Evolutionary conservation across 2,113 vertebrate species (phyloP), one percentile per base, ranked within the genome.

Genomic region (Odocoileus hemionus): DNA sequence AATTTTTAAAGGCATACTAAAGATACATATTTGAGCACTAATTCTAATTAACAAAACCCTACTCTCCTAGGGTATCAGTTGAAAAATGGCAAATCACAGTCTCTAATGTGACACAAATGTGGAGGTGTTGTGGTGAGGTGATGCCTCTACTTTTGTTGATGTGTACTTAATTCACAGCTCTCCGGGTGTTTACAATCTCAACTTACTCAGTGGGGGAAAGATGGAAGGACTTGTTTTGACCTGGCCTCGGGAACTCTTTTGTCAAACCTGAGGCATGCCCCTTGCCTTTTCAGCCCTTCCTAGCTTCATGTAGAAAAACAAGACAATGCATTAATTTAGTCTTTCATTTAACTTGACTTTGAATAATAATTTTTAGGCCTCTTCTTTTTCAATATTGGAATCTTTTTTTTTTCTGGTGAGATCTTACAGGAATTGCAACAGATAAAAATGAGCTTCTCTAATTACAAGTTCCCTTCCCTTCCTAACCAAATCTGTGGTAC

Each of bases 1-100:
- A 57, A 57, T 17, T 76, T 50, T 90, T 55, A 94, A 94, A 97
- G 50, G 28, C 10, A 60, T 33, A 33, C 33, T 58, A 23, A 85
- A 26, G n/a, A 7, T 70, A 64, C 17, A 93, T 0, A 78, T n/a
- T 82, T 9, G 7, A 57, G 36, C 5, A 88, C 26, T 47, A 91
- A 28, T 79, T 91, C n/a, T 79, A 84, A 64, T 79, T 26, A 86
- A 86, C 84, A 82, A 14, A 70, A 79, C 2, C 5, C 7, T 3
- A 58, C 8, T 93, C 3, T 61, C 55, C 52, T 26, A 95, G 12
- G 25, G 5, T 28, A 47, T 70, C 12, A 36, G 39, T 58, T 15
- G 14, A 84, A 92, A 70, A 94, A 57, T 1, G 36, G 54, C 33
- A 60, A 89, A 36, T 54, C 6, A 5, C 19, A 60, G 25, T 33